Conservation (phyloP, 2,113 vertebrate species). For the Odocoileus hemionus region DNA sequence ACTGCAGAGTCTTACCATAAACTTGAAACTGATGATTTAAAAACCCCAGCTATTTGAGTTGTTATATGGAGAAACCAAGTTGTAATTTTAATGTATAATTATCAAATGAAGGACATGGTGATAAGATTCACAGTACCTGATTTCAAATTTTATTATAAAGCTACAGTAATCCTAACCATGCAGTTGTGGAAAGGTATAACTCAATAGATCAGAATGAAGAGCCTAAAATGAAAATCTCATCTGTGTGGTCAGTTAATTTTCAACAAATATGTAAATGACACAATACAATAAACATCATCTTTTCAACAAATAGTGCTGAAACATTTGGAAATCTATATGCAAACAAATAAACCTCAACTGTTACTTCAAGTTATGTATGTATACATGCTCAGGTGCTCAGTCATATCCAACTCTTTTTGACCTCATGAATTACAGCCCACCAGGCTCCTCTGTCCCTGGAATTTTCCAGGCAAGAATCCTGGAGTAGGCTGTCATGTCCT, state of each 20-base stretch:
- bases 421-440: background rate
- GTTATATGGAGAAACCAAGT: background rate
- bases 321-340: background rate
- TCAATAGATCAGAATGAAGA: background rate
- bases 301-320: background rate
- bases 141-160: background rate
- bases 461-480: background rate
- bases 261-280: background rate
- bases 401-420: background rate
- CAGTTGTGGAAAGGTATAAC: background rate
- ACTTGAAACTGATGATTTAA: background rate
- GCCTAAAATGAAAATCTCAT: background rate
- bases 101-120: background rate
- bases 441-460: background rate
- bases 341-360: background rate
- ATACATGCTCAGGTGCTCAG: background rate
- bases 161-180: background rate
- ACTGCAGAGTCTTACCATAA: background rate
- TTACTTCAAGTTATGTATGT: background rate
- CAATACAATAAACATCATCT: background rate
- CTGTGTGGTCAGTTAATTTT: background rate
- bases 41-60: background rate
- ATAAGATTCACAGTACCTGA: background rate
- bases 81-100: background rate
- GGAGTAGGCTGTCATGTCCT: background rate